A percentile compares a stretch with the other conserved stretches of the same genome.
Conservation (phyloP, 2,888 invertebrate species). For the Endotricha flammealis region DNA sequence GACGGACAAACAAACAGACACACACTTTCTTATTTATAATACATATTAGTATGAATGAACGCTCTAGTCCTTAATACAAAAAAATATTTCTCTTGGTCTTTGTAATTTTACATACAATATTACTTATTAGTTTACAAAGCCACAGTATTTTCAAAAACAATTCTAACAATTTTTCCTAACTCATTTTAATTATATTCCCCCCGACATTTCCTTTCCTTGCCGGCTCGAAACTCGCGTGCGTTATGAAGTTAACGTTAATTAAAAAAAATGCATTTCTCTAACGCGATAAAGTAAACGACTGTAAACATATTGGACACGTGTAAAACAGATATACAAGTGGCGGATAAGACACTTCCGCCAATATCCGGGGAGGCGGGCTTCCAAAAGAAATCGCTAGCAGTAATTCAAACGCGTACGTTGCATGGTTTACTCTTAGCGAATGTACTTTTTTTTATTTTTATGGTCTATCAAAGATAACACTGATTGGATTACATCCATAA, state of each 20-base stretch:
- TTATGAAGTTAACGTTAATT: constrained; percentile 29
- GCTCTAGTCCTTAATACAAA: too few species aligned
- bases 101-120: too few species aligned
- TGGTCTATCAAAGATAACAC: too few species aligned
- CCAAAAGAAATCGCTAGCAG: constrained; percentile 17
- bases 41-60: too few species aligned
- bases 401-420: too few species aligned
- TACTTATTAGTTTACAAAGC: too few species aligned
- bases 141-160: background rate
- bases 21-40: too few species aligned
- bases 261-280: constrained; percentile 39
- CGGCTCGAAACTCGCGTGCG: constrained; percentile 32
- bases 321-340: constrained; percentile 53
- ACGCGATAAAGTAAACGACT: constrained; percentile 49
- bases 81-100: too few species aligned
- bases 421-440: too few species aligned
- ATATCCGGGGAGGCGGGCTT: constrained; percentile 34
- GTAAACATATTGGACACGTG: constrained; percentile 64
- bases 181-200: constrained; percentile 16
- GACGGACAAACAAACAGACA: too few species aligned
- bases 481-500: too few species aligned
- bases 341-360: constrained; percentile 51
- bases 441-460: too few species aligned
- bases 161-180: background rate
- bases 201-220: constrained; percentile 16